phyloP scores from a whole-genome alignment of 2,888 invertebrate genomes.

The Dasypolia templi region DNA sequence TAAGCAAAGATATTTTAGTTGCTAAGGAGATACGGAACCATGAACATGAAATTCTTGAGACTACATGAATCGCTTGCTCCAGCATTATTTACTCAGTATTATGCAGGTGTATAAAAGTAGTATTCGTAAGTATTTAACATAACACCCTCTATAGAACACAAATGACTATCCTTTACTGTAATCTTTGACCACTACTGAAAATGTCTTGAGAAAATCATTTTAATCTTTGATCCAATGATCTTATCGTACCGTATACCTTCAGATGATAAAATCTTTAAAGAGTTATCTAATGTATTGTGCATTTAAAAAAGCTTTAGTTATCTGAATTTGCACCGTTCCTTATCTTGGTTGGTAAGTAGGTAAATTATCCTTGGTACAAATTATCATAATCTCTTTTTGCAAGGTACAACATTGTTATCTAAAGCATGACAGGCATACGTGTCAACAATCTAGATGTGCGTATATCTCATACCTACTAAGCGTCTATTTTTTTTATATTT shows the following conservation, averaged over 20 bases:
- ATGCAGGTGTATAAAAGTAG: neutral
- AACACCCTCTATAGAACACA: neutral
- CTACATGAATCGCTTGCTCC: neutral
- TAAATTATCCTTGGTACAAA: slow-evolving; percentile 6
- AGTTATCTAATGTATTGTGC: neutral
- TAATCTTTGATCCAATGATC: slow-evolving; percentile 9
- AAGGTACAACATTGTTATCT: slow-evolving; percentile 28
- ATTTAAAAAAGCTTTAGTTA: neutral
- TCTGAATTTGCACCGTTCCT: neutral
- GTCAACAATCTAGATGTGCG: neutral
- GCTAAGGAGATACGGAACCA: slow-evolving; percentile 11
- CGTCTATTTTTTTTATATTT: neutral
- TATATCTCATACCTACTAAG: neutral
- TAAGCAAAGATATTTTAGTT: neutral
- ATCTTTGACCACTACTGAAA: slow-evolving; percentile 17
- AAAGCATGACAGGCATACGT: neutral
- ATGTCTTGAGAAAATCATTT: neutral
- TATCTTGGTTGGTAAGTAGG: slow-evolving; percentile 16
- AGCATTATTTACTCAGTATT: neutral
- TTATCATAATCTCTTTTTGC: slow-evolving; percentile 16
- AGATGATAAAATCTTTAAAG: neutral
- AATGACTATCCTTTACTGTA: neutral
- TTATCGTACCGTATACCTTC: slow-evolving; percentile 7
- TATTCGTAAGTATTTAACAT: neutral
- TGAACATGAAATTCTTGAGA: neutral